phyloP scores from a whole-genome alignment of 2,888 invertebrate genomes.

The Oconnorella tubifera region DNA sequence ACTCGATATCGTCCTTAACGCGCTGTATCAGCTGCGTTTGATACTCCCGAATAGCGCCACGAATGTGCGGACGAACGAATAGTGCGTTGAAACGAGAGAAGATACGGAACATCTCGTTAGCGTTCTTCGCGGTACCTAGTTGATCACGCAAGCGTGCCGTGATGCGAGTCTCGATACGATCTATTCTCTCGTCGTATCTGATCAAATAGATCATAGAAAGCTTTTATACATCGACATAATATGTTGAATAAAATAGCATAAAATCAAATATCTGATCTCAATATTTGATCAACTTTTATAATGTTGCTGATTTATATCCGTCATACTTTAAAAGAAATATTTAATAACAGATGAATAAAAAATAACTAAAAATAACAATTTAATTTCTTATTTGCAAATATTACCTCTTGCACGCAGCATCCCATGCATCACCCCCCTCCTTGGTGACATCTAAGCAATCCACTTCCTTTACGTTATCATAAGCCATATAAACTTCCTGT shows the following conservation, averaged over 20 bases:
- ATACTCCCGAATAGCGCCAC: slow-evolving; percentile 97
- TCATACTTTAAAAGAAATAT: too few species aligned
- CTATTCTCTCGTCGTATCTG: slow-evolving; percentile 90
- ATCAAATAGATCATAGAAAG: slow-evolving; percentile 5
- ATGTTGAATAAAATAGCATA: not conserved
- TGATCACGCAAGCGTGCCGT: slow-evolving; percentile 96
- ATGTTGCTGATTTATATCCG: too few species aligned
- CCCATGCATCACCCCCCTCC: slow-evolving; percentile 96
- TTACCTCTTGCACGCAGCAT: slow-evolving; percentile 83
- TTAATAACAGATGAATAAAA: too few species aligned
- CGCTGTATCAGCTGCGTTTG: slow-evolving; percentile 98
- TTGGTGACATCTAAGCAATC: slow-evolving; percentile 95
- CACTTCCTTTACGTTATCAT: slow-evolving; percentile 97
- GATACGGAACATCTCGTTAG: slow-evolving; percentile 99
- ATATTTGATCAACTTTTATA: too few species aligned
- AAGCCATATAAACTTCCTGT: slow-evolving; percentile 75
- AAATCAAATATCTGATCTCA: not conserved
- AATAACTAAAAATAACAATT: not conserved
- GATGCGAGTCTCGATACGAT: slow-evolving; percentile 95
- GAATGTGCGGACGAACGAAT: slow-evolving; percentile 96
- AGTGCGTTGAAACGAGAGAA: slow-evolving; percentile 94
- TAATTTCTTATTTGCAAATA: not conserved
- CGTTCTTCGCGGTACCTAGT: slow-evolving; percentile 95
- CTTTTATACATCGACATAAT: not conserved
- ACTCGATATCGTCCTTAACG: slow-evolving; percentile 98